phyloP scores from a whole-genome alignment of 2,113 vertebrate genomes.

The Nettapus auritus region DNA sequence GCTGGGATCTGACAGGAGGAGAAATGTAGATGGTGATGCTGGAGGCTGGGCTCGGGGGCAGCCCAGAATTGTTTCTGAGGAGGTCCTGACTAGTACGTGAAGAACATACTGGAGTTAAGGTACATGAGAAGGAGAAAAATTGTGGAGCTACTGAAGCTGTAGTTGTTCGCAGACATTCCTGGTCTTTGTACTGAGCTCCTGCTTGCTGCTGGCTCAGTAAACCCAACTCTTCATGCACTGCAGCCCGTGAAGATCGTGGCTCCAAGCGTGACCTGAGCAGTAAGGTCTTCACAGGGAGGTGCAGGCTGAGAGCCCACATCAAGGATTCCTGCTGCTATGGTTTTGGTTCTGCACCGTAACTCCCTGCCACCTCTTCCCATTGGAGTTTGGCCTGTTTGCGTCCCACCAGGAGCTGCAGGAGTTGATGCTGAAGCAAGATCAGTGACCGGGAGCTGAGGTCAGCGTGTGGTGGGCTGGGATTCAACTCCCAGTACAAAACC shows the following conservation, averaged over 20 bases:
- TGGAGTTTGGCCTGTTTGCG: not conserved
- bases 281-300: not conserved
- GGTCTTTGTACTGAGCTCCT: not conserved
- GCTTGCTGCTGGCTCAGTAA: not conserved
- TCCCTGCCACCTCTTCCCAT: not conserved
- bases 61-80: not conserved
- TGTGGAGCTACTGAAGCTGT: not conserved
- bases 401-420: not conserved
- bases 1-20: not conserved
- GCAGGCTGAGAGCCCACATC: not conserved
- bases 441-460: not conserved
- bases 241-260: not conserved
- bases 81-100: not conserved
- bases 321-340: not conserved
- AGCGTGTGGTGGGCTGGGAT: not conserved
- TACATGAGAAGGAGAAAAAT: not conserved
- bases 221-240: fast-evolving
- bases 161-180: not conserved
- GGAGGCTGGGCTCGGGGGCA: not conserved
- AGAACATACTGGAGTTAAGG: not conserved
- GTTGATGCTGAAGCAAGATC: not conserved
- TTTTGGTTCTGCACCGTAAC: not conserved
- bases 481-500: not conserved
- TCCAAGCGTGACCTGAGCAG: not conserved
- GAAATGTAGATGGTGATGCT: not conserved